These are phyloP conservation scores for Helarctos malayanus DNA, from an alignment of 2,797 vertebrate genomes.

Conservation along the genomic window DNA sequence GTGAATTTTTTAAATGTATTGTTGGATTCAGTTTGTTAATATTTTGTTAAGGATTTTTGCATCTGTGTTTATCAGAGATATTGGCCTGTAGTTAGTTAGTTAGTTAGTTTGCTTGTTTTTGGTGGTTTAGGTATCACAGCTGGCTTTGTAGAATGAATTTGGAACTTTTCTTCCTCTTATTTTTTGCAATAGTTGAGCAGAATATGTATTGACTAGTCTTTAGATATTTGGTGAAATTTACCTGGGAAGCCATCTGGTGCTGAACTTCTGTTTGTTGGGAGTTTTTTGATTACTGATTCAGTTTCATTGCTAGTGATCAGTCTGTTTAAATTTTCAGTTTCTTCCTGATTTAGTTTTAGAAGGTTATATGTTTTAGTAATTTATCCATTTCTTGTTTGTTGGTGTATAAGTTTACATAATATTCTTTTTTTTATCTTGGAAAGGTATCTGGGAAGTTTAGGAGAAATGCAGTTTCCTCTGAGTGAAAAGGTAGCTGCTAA, in stretches of 20 bases:
- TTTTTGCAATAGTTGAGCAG: neutral
- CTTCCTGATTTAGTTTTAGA: neutral
- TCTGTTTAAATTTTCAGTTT: neutral
- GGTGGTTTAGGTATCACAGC: neutral
- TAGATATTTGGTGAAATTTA: neutral
- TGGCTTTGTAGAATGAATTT: neutral
- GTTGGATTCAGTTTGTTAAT: neutral
- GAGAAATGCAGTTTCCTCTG: conserved; percentile 45
- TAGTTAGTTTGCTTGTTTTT: neutral
- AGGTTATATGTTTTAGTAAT: neutral
- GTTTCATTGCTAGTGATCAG: neutral
- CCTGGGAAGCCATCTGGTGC: neutral
- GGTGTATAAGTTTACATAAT: neutral
- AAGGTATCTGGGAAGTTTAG: conserved; percentile 3
- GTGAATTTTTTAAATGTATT: neutral
- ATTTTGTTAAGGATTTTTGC: neutral
- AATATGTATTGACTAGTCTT: neutral
- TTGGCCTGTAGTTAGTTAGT: neutral
- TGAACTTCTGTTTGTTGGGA: neutral
- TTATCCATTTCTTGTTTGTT: neutral
- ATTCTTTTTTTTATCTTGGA: neutral
- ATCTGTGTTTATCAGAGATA: neutral
- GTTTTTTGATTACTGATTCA: neutral
- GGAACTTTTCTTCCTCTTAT: neutral
- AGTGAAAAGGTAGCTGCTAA: neutral